Base-by-base conservation (phyloP, 2,888 invertebrate genomes). In the Silvanus unidentatus region DNA sequence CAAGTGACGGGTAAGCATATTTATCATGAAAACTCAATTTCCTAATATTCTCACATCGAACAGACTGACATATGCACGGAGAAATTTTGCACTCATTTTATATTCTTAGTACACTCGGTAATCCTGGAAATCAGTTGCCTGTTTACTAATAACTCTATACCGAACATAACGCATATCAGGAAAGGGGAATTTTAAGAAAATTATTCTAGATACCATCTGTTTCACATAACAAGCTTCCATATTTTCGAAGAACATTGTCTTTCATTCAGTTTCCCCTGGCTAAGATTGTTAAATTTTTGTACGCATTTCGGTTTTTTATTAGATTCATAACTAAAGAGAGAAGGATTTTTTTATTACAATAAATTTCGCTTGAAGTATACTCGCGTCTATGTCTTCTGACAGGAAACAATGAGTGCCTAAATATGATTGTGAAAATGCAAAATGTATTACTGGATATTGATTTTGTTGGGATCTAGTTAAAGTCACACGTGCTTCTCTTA, bases 151-250 rank as follows among this genome's bases (percentile, higher is more conserved):
- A 22, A 3, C 4, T 22, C 2, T 16, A 40, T 11, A 22, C 40
- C 40, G 36, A 16, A 13, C n/a, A 16, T 22, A 22, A 3, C 4
- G 22, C 22, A 22, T 22, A 32, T 28, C 6, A 11, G 15, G 16
- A n/a, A 37, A 37, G 5, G 38, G 16, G 36, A 42, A 42, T 36
- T 39, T 42, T 38, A 9, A 13, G 35, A 10, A 37, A 45, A 48
- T 48, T 48, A 45, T 45, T 44, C 45, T 42, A 43, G 35, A 42
- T 44, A 39, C 41, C 45, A 35, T 45, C 48, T 48, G 48, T 34
- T 48, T 45, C 41, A 42, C 48, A 48, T 48, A 48, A 48, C 43
- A 46, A 44, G 43, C 46, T 38, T 40, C 37, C 11, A 46, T 39
- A 16, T 39, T 47, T 38, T 35, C 45, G 32, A 48, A 45, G 45